phyloP scores from a whole-genome alignment of 2,113 vertebrate species.

The Bubo bubo region DNA sequence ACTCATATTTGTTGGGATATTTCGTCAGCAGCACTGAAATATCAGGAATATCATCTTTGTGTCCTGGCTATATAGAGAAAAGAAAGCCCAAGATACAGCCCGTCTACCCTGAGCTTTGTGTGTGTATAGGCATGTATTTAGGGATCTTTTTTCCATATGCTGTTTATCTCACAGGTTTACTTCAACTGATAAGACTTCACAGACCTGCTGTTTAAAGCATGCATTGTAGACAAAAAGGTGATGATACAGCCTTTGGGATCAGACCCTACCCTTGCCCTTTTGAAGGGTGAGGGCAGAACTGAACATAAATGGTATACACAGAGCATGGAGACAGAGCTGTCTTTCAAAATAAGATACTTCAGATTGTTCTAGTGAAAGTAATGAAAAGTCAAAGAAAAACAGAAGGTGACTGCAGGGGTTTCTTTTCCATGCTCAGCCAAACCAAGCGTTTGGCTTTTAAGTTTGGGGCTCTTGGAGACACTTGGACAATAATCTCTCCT shows the following conservation, averaged over 20 bases:
- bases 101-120: neutral
- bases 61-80: neutral
- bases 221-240: neutral
- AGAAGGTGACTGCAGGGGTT: conserved; percentile 12
- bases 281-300: neutral
- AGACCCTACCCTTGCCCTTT: neutral
- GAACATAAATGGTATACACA: neutral
- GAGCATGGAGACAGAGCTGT: neutral
- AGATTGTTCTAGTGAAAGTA: neutral
- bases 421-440: neutral
- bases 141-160: neutral
- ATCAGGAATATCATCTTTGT: neutral
- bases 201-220: neutral
- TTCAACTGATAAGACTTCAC: neutral
- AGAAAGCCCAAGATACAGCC: neutral
- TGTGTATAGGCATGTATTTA: neutral
- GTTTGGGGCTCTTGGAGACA: neutral
- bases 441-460: conserved; percentile 8
- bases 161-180: neutral
- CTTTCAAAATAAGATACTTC: conserved; percentile 24
- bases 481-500: neutral
- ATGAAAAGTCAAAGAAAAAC: conserved; percentile 20
- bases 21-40: neutral
- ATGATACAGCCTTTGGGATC: neutral
- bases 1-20: neutral